These are phyloP conservation scores for Magallana gigas DNA, from an alignment of 1,140 invertebrate species.

Conservation along the genomic window DNA sequence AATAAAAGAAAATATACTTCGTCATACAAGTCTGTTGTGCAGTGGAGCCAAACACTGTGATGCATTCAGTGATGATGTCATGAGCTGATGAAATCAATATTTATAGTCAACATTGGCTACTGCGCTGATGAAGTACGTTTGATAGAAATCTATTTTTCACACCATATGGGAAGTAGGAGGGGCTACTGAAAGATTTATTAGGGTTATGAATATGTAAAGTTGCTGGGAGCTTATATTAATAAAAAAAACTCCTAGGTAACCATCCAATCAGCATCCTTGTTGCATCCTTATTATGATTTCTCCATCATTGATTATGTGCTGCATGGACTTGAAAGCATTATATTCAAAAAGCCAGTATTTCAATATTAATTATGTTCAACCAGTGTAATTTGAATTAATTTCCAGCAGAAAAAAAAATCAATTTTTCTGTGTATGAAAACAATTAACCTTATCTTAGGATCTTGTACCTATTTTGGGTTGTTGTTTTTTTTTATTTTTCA, in stretches of 20 bases:
- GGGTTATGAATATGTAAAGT: slow-evolving; percentile 5
- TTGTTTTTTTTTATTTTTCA: too few species aligned
- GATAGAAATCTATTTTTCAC: background rate
- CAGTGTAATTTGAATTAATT: background rate
- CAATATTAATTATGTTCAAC: background rate
- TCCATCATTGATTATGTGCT: background rate
- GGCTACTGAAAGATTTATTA: background rate
- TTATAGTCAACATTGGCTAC: background rate
- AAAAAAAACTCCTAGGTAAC: background rate
- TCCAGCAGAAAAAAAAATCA: slow-evolving; percentile 20
- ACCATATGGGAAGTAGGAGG: slow-evolving; percentile 16
- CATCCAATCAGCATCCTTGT: background rate
- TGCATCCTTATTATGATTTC: background rate
- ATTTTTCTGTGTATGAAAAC: background rate
- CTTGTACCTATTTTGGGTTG: too few species aligned
- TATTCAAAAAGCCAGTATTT: background rate
- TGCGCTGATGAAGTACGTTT: background rate
- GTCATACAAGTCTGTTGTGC: background rate
- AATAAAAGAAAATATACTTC: background rate
- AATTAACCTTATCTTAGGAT: background rate
- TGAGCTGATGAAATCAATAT: background rate
- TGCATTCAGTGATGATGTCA: background rate
- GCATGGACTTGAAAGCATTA: too few species aligned
- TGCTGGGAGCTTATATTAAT: background rate
- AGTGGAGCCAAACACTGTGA: background rate